These are phyloP conservation scores for Hirudinaria manillensis DNA, from an alignment of 2,888 invertebrate species.

Conservation along the genomic window DNA sequence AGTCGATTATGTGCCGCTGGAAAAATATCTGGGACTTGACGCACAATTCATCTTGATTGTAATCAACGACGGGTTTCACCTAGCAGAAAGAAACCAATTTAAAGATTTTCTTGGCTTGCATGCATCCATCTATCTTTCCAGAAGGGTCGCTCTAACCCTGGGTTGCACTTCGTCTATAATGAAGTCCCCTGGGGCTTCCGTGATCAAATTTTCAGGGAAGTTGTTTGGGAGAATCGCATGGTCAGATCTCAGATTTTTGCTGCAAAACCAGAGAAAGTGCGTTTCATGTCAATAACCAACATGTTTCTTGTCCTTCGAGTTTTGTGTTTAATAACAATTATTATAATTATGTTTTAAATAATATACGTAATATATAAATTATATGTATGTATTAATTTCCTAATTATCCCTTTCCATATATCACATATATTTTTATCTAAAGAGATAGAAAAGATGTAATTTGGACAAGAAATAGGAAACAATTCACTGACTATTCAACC, in stretches of 20 bases:
- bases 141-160: conserved; percentile 39
- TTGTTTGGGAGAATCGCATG: conserved; percentile 46
- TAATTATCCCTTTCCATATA: no score
- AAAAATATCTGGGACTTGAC: conserved; percentile 37
- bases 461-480: neutral
- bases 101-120: neutral
- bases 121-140: no score
- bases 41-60: conserved; percentile 38
- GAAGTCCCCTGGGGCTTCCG: conserved; percentile 42
- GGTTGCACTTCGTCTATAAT: conserved; percentile 46
- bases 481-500: conserved; percentile 47
- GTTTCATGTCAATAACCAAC: no score
- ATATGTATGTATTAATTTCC: neutral
- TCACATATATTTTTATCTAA: neutral
- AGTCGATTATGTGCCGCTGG: conserved; percentile 35
- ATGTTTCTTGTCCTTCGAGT: no score
- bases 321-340: no score
- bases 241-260: conserved; percentile 38
- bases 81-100: conserved; percentile 13
- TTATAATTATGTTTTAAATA: neutral
- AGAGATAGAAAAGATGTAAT: neutral
- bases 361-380: neutral
- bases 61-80: conserved; percentile 39
- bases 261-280: conserved; percentile 9
- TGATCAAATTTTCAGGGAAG: conserved; percentile 47